Conservation (phyloP, 2,888 invertebrate genomes). For the Allophyes oxyacanthae region DNA sequence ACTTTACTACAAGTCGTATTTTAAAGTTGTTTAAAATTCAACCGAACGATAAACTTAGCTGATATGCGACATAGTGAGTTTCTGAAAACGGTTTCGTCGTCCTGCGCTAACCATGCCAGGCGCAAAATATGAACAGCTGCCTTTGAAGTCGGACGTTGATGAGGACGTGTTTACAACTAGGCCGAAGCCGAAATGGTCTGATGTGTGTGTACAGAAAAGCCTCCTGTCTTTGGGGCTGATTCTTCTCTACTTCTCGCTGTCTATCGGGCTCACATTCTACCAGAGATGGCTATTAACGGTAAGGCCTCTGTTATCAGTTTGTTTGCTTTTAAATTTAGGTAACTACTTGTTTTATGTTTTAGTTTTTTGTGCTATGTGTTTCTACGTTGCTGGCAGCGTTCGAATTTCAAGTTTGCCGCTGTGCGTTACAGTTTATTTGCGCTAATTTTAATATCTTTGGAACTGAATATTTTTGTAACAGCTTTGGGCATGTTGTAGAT, state of each 20-base stretch:
- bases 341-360: constrained; percentile 20
- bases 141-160: constrained; percentile 76
- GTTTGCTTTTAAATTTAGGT: constrained; percentile 21
- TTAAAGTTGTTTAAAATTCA: constrained; percentile 35
- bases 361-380: constrained; percentile 20
- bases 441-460: too few species aligned
- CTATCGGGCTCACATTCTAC: constrained; percentile 98
- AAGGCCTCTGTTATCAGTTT: constrained; percentile 52
- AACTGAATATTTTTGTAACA: too few species aligned
- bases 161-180: constrained; percentile 79
- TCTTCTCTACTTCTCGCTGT: constrained; percentile 95
- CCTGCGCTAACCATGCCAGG: constrained; percentile 74
- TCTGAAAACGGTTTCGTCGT: constrained; percentile 56
- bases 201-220: constrained; percentile 80
- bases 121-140: constrained; percentile 86
- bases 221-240: constrained; percentile 89
- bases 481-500: too few species aligned
- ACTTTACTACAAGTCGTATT: constrained; percentile 45
- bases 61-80: constrained; percentile 73
- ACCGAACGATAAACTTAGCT: constrained; percentile 53
- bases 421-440: constrained; percentile 1
- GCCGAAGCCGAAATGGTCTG: constrained; percentile 78
- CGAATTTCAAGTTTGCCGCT: constrained; percentile 19
- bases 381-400: constrained; percentile 24
- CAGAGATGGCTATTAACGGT: constrained; percentile 97